Conservation (phyloP, 2,888 invertebrate species). For the Spodoptera littoralis region DNA sequence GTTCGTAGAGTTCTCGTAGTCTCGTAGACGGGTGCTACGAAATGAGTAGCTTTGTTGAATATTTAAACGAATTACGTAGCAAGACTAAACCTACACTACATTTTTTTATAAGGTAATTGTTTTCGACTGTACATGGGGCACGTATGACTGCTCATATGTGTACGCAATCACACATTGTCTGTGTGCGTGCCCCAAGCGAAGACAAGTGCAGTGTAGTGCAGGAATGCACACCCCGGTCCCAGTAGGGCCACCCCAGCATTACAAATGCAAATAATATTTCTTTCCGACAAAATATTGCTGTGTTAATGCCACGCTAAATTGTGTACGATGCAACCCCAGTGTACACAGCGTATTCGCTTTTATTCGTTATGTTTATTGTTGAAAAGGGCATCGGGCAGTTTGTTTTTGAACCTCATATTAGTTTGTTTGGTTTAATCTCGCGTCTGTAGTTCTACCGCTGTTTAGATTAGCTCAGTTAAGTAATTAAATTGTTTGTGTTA, state of each 20-base stretch:
- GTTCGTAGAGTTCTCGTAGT: too few species aligned
- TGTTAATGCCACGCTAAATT: slow-evolving; percentile 85
- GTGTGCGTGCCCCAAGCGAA: slow-evolving; percentile 57
- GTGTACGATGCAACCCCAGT: slow-evolving; percentile 74
- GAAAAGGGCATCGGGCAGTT: slow-evolving; percentile 70
- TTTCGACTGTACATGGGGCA: not conserved
- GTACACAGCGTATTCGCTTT: slow-evolving; percentile 78
- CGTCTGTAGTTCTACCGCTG: slow-evolving; percentile 32
- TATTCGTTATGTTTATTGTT: slow-evolving; percentile 80
- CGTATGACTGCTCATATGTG: not conserved
- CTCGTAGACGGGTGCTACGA: slow-evolving; percentile 20
- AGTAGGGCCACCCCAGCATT: slow-evolving; percentile 69
- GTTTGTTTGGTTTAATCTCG: slow-evolving; percentile 46
- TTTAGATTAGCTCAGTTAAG: slow-evolving; percentile 25
- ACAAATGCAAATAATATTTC: slow-evolving; percentile 87
- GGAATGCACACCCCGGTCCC: slow-evolving; percentile 76
- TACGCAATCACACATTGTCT: slow-evolving; percentile 24
- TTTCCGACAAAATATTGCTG: slow-evolving; percentile 83
- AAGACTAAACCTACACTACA: too few species aligned
- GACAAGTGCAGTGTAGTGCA: slow-evolving; percentile 75
- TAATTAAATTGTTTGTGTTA: slow-evolving; percentile 22
- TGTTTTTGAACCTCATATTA: slow-evolving; percentile 44
- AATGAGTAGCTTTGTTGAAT: not conserved
- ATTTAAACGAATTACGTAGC: not conserved
- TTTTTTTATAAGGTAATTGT: not conserved